Conservation (phyloP, 37 sponge, comb jelly and placozoan species). For the Hexactinellida sp. region DNA sequence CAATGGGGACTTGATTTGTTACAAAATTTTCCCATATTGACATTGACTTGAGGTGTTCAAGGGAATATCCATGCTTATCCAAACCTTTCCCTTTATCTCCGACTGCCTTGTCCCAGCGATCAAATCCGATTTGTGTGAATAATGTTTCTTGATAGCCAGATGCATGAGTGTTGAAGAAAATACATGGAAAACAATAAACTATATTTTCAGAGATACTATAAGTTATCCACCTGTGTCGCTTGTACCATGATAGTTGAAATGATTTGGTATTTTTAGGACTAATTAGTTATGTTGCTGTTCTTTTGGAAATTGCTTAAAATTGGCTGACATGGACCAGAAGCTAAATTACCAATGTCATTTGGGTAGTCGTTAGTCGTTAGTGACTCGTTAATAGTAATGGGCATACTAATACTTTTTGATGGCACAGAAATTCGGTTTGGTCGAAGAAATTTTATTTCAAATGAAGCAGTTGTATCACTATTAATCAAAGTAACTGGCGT, state of each 20-base stretch:
- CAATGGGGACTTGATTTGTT: background rate
- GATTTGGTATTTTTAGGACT: background rate
- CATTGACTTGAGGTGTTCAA: background rate
- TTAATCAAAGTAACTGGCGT: background rate
- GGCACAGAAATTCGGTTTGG: background rate
- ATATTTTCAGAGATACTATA: too few species aligned
- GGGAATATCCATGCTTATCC: background rate
- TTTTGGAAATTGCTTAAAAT: background rate
- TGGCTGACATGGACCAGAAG: background rate
- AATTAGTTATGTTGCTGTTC: background rate
- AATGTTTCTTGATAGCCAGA: too few species aligned
- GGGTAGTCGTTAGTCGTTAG: background rate
- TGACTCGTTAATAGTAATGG: background rate
- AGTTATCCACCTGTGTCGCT: too few species aligned
- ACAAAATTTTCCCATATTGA: background rate
- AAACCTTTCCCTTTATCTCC: too few species aligned
- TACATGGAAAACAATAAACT: too few species aligned
- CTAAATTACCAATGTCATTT: background rate
- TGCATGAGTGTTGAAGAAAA: too few species aligned
- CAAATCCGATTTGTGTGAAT: too few species aligned
- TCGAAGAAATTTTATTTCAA: background rate
- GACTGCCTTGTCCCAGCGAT: too few species aligned
- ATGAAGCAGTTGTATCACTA: background rate
- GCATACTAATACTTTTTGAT: background rate
- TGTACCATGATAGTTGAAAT: too few species aligned